These are phyloP conservation scores for Drosophila eohydei DNA, from an alignment of 2,888 invertebrate species.

Conservation along the genomic window DNA sequence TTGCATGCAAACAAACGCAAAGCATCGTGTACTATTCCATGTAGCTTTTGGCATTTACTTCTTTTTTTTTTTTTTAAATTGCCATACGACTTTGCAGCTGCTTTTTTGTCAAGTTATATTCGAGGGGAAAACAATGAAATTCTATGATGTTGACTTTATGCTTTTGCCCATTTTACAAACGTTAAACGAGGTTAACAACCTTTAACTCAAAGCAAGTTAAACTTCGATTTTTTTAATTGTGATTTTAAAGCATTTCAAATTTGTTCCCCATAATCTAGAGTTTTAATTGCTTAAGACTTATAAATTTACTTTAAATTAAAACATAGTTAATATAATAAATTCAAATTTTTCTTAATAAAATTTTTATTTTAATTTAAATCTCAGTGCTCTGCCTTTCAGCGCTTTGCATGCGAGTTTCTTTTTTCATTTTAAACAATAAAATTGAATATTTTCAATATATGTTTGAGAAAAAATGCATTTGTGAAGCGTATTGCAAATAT, in stretches of 20 bases:
- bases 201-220: constrained; percentile 13
- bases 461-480: constrained; percentile 47
- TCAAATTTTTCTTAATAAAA: not conserved
- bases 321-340: not conserved
- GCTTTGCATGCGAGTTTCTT: not conserved
- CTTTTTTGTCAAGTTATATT: constrained; percentile 23
- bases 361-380: not conserved
- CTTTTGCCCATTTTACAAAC: constrained; percentile 19
- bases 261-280: not conserved
- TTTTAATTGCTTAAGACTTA: not conserved
- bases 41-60: constrained; percentile 62
- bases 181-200: constrained; percentile 7
- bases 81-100: constrained; percentile 38
- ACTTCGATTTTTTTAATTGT: no score
- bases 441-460: constrained; percentile 12
- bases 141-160: constrained; percentile 54
- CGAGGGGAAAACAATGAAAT: constrained; percentile 57
- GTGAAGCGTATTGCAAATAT: constrained; percentile 75
- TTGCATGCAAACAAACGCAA: constrained; percentile 55
- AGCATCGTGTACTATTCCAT: constrained; percentile 58
- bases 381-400: not conserved
- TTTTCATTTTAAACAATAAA: constrained; percentile 8
- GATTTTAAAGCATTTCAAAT: not conserved
- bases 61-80: constrained; percentile 51
- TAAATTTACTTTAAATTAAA: not conserved